Percentiles rank a stretch among this genome's conserved stretches.
These are phyloP conservation scores for Tapera naevia DNA, from an alignment of 2,797 vertebrate species.

Conservation along the genomic window DNA sequence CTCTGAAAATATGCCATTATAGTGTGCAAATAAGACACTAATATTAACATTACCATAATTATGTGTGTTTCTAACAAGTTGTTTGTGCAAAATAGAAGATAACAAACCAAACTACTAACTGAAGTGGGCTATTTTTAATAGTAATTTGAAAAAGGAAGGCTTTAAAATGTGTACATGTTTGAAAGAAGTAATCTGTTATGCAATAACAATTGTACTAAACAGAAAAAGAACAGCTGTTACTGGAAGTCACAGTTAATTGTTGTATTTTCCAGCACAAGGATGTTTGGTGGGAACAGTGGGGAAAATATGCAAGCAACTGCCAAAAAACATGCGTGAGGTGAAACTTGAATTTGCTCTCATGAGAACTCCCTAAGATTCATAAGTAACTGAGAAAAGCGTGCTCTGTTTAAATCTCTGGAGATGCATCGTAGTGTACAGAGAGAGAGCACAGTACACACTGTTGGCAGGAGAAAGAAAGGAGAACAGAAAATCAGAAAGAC, in stretches of 20 bases:
- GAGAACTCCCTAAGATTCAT: slow-evolving; percentile 27
- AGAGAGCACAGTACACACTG: background rate
- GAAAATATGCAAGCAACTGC: slow-evolving; percentile 26
- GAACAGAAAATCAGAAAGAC: background rate
- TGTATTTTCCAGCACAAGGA: slow-evolving; percentile 34
- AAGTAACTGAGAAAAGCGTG: slow-evolving; percentile 8
- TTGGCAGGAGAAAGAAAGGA: background rate
- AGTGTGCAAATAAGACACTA: background rate
- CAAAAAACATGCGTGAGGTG: slow-evolving; percentile 38
- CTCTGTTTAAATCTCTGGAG: slow-evolving; percentile 29
- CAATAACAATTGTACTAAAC: background rate
- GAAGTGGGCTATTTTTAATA: background rate
- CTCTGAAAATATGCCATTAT: background rate
- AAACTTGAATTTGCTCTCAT: slow-evolving; percentile 45
- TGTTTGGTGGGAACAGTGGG: slow-evolving; percentile 41
- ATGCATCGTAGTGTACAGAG: background rate
- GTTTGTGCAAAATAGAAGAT: background rate
- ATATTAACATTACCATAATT: background rate
- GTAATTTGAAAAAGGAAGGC: background rate
- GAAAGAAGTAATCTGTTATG: background rate
- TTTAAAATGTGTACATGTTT: background rate
- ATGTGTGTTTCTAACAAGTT: background rate
- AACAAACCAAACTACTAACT: background rate
- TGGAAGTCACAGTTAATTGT: slow-evolving; percentile 49
- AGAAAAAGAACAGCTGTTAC: slow-evolving; percentile 35